Conservation (phyloP, 2,888 invertebrate genomes). For the Helicoverpa assulta region DNA sequence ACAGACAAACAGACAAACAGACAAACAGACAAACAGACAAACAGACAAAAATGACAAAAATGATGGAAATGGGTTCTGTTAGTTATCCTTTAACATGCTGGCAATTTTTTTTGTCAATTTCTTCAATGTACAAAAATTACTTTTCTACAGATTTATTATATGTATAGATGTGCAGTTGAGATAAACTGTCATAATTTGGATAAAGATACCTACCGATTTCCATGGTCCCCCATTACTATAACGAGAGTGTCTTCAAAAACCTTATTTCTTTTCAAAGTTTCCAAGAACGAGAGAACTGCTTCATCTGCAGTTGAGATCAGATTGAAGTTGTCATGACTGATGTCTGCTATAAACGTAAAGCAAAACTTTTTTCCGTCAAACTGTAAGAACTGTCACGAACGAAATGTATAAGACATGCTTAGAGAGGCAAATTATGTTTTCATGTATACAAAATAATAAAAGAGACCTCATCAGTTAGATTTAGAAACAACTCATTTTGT, state of each 20-base stretch:
- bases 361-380: constrained; percentile 92
- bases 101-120: too few species aligned
- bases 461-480: constrained; percentile 91
- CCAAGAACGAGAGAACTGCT: constrained; percentile 92
- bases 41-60: too few species aligned
- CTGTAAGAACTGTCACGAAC: constrained; percentile 72
- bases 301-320: constrained; percentile 94
- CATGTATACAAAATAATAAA: not conserved
- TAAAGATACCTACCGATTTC: constrained; percentile 91
- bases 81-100: too few species aligned
- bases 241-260: constrained; percentile 94
- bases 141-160: too few species aligned
- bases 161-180: too few species aligned
- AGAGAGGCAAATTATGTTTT: too few species aligned
- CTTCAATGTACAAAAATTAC: too few species aligned
- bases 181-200: not conserved
- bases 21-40: too few species aligned
- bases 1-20: too few species aligned
- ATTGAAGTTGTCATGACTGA: constrained; percentile 96
- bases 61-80: too few species aligned
- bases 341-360: constrained; percentile 96
- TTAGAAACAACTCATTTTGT: constrained; percentile 58
- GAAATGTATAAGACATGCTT: not conserved
- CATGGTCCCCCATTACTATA: constrained; percentile 98
- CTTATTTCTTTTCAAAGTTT: constrained; percentile 88